Conservation (phyloP, 2,888 invertebrate species). For the Leptothorax acervorum region DNA sequence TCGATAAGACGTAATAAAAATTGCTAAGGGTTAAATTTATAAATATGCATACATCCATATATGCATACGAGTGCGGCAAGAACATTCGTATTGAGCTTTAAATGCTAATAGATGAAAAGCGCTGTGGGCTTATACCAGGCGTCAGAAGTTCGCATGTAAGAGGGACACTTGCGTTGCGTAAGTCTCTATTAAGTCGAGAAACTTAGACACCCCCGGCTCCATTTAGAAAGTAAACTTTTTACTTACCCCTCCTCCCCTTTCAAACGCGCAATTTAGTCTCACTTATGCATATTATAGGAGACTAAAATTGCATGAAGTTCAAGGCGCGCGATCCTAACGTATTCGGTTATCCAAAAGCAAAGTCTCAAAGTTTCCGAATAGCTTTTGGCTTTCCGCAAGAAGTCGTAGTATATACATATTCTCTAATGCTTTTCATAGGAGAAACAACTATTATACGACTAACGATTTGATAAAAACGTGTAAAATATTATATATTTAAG, state of each 20-base stretch:
- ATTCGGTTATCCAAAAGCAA: conserved; percentile 43
- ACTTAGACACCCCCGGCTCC: conserved; percentile 54
- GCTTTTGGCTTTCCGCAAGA: conserved; percentile 33
- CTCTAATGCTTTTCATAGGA: not conserved
- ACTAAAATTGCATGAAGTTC: conserved; percentile 40
- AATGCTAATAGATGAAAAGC: conserved; percentile 51
- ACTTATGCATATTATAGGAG: conserved; percentile 50
- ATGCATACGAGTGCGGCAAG: not conserved
- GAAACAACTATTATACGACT: not conserved
- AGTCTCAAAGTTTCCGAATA: conserved; percentile 36
- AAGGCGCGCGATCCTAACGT: conserved; percentile 36
- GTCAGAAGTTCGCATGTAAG: conserved; percentile 49
- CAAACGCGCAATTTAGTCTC: conserved; percentile 29
- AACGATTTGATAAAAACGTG: not conserved
- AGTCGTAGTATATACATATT: not conserved
- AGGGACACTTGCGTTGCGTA: conserved; percentile 40
- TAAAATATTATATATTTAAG: not conserved
- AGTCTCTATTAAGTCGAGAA: conserved; percentile 51
- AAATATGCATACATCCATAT: conserved; percentile 21
- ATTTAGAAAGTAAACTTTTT: conserved; percentile 62
- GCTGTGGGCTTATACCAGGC: conserved; percentile 19
- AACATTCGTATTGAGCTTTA: conserved; percentile 38
- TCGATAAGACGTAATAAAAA: conserved; percentile 3
- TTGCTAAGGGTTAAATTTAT: conserved; percentile 24
- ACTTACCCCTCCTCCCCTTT: conserved; percentile 53